These are phyloP conservation scores for Aplidium turbinatum DNA, from an alignment of 23 tunicate genomes.

Conservation along the genomic window DNA sequence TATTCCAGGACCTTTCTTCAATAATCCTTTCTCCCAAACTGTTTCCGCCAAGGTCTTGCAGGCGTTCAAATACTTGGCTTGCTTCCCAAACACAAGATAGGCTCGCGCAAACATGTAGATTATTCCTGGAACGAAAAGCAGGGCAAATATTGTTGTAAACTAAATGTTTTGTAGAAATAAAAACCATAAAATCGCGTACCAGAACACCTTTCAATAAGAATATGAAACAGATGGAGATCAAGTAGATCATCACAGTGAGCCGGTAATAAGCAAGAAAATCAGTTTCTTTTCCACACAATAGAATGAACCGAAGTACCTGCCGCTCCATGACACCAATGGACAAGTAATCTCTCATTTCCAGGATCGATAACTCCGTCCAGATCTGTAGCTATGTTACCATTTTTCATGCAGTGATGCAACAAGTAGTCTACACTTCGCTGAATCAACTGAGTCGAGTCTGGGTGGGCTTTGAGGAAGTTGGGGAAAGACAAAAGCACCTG, in stretches of 20 bases:
- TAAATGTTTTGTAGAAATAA: neutral
- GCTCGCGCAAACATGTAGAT: conserved; percentile 74
- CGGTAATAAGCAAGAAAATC: too few species aligned
- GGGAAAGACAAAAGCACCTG: conserved; percentile 57
- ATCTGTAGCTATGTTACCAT: conserved; percentile 66
- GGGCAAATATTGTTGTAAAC: neutral
- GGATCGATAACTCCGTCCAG: conserved; percentile 33
- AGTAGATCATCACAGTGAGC: too few species aligned
- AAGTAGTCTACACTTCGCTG: conserved; percentile 53
- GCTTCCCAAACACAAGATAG: conserved; percentile 46
- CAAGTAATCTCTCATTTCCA: conserved; percentile 37
- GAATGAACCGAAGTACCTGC: conserved; percentile 46
- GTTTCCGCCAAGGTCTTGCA: conserved; percentile 61
- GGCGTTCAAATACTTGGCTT: conserved; percentile 50
- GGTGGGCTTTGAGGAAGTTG: conserved; percentile 5
- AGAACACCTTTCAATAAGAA: too few species aligned
- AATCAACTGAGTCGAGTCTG: conserved; percentile 19
- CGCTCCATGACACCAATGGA: conserved; percentile 98
- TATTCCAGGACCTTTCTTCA: conserved; percentile 89
- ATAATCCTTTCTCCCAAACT: conserved; percentile 78
- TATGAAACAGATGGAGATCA: too few species aligned
- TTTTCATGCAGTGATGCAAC: conserved; percentile 25
- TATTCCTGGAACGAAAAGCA: conserved; percentile 34
- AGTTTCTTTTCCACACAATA: too few species aligned
- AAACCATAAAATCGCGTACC: too few species aligned